A percentile compares a stretch with the other conserved stretches of the same genome.
phyloP scores from a whole-genome alignment of 30 jellyfish, hydroid and myxozoan genomes.

The Sanderia malayensis region DNA sequence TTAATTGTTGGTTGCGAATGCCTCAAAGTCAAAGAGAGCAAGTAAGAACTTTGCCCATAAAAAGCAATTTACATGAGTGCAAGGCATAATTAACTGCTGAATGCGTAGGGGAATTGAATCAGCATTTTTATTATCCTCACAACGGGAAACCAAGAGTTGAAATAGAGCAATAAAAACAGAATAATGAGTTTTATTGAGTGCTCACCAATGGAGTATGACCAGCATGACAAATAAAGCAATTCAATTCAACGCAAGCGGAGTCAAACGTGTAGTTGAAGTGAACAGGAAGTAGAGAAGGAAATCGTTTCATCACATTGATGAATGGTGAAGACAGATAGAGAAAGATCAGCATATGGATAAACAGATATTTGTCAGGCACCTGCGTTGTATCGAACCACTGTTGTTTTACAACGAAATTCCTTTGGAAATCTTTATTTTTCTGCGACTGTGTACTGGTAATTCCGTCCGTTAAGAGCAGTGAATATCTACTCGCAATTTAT shows the following conservation, averaged over 20 bases:
- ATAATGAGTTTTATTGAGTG: neutral
- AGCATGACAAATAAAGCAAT: neutral
- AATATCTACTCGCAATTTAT: too few relatives aligned
- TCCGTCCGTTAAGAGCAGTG: too few relatives aligned
- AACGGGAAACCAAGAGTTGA: neutral
- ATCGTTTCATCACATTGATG: conserved; percentile 43
- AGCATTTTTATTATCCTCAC: neutral
- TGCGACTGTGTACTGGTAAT: too few relatives aligned
- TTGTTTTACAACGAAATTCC: conserved; percentile 41
- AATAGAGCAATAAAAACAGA: neutral
- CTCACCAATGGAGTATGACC: neutral
- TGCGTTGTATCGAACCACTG: neutral
- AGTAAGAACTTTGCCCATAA: too few relatives aligned
- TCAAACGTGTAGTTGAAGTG: neutral
- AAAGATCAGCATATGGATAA: neutral
- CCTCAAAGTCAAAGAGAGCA: too few relatives aligned
- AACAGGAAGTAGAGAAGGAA: conserved; percentile 65
- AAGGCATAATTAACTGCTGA: too few relatives aligned
- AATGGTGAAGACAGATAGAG: conserved; percentile 67
- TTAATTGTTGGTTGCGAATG: too few relatives aligned
- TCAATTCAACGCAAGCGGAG: neutral
- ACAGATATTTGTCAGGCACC: neutral
- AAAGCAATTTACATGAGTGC: too few relatives aligned
- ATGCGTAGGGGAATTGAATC: too few relatives aligned
- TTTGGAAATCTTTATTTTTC: too few relatives aligned